Percentiles rank a stretch among this genome's conserved stretches.
Conservation (phyloP, 2,113 vertebrate species). For the Macquaria australasica region DNA sequence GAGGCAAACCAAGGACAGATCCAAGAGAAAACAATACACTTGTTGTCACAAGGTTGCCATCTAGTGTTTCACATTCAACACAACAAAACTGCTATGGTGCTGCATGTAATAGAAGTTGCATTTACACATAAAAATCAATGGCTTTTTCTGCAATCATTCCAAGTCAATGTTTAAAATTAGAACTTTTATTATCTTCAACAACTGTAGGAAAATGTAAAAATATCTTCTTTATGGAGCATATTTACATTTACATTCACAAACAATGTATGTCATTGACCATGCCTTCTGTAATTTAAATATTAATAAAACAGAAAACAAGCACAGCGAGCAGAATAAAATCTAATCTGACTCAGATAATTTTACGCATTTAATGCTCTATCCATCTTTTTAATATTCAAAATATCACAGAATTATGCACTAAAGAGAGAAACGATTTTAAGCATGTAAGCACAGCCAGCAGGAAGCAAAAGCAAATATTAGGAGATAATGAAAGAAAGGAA, state of each 20-base stretch:
- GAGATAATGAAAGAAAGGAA: background rate
- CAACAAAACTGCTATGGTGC: background rate
- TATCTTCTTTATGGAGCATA: conserved; percentile 50
- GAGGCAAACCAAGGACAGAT: background rate
- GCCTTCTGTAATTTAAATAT: background rate
- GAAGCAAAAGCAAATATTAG: background rate
- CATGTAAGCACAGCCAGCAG: background rate
- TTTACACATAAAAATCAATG: background rate
- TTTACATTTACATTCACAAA: conserved; percentile 47
- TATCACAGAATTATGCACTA: conserved; percentile 9
- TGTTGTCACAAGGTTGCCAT: conserved; percentile 8
- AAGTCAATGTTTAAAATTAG: conserved; percentile 7
- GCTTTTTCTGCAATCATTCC: conserved; percentile 1
- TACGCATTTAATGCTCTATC: background rate
- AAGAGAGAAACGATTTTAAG: background rate
- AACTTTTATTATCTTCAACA: conserved; percentile 64
- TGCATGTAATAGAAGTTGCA: background rate
- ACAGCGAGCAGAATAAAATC: background rate
- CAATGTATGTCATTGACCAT: background rate
- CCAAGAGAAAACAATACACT: background rate
- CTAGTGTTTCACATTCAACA: conserved; percentile 29
- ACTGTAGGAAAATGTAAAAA: conserved; percentile 77
- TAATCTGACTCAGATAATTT: background rate
- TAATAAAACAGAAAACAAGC: background rate
- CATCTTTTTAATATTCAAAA: background rate